phyloP scores from a whole-genome alignment of 2,888 invertebrate genomes.

The Aphidoletes aphidimyza region DNA sequence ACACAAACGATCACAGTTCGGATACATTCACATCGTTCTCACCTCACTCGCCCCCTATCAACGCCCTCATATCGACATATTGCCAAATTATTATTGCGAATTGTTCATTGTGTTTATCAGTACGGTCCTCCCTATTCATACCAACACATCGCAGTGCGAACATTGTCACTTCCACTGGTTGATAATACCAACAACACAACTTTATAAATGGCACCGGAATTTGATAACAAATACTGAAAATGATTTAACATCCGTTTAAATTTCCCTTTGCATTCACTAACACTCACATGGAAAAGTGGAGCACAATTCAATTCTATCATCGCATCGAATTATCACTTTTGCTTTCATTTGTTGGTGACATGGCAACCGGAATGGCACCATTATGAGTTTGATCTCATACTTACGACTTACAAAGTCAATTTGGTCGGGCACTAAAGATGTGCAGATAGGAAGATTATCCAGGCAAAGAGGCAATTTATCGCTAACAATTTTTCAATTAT shows the following conservation, averaged over 20 bases:
- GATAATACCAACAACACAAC: conserved; percentile 21
- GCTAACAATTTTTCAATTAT: not conserved
- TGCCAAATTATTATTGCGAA: conserved; percentile 40
- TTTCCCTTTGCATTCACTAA: conserved; percentile 9
- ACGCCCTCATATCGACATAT: not conserved
- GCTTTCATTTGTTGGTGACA: not conserved
- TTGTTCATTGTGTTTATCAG: conserved; percentile 14
- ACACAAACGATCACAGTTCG: not conserved
- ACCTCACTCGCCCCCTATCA: not conserved
- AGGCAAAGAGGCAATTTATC: not conserved
- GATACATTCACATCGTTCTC: not conserved
- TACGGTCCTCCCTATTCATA: not conserved
- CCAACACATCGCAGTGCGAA: conserved; percentile 30
- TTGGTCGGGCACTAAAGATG: no score
- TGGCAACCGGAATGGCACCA: not conserved
- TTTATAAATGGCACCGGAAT: conserved; percentile 43
- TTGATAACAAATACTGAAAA: conserved; percentile 49
- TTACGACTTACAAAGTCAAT: no score
- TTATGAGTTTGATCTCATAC: no score
- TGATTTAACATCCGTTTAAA: conserved; percentile 49
- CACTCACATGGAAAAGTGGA: conserved; percentile 1
- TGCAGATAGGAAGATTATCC: not conserved
- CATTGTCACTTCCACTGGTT: conserved; percentile 42
- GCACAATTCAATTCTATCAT: not conserved
- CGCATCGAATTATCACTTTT: conserved; percentile 22